Base-by-base conservation (phyloP, 2,113 vertebrate species). In the Pachyramphus minor region DNA sequence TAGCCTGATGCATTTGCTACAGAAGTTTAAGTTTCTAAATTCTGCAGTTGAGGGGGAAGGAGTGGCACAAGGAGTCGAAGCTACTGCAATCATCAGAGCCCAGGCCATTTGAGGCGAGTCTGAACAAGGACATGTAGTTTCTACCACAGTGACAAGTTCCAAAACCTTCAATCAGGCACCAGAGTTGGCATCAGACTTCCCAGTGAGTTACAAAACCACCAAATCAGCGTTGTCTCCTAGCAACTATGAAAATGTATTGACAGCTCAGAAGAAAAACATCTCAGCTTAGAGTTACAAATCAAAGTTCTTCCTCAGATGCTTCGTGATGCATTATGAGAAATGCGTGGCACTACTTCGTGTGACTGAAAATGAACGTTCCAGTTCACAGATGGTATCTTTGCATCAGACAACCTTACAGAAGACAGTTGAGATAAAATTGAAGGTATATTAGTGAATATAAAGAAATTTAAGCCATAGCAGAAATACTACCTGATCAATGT, bases 401-500 rank as follows among this genome's bases (percentile, higher is more conserved):
- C 31, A 77, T 39, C 50, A 66, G 16, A 58, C 15, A 5, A 50
- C 28, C 8, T 50, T 33, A 37, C 2, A 1, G 27, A 69, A 58
- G n/a, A 4, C 37, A 89, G 11, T 3, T 0, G 2, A 56, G 42
- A 69, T 77, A 41, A 60, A 93, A 68, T 18, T 18, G 33, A 77
- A 87, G 33, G 21, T 64, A 47, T 5, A 14, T 35, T 24, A 58
- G 8, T 31, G 23, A 96, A 64, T 63, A 79, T 41, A 56, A 93
- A 44, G 30, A 23, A 50, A 33, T 4, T 4, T 13, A 75, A 90
- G 11, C 35, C 39, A 58, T 12, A 86, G 30, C 7, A 86, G 63
- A 84, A 69, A 94, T 17, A 85, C 35, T 90, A 98, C 98, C 98
- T 98, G 87, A 94, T 56, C 0, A 56, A 59, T 24, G 60, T 25